Percentiles rank a stretch among this genome's conserved stretches.
Evolutionary conservation across 2,797 vertebrate genomes (phyloP).

Genomic region (Synaphobranchus kaupii): DNA sequence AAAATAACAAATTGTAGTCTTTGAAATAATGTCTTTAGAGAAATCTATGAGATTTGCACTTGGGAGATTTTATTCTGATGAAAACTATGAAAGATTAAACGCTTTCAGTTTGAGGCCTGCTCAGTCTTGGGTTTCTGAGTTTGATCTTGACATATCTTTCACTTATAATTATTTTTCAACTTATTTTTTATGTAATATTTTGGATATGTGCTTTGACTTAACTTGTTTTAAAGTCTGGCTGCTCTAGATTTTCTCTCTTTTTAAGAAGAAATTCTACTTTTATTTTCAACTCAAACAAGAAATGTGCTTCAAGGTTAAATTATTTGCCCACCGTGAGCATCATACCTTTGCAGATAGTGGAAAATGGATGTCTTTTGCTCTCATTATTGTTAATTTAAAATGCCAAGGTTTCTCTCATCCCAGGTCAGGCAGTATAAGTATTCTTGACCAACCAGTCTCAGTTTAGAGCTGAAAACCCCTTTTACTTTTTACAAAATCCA

Average conservation of each 20-base stretch:
- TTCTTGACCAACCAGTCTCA: background rate
- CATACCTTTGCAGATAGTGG: slow-evolving; percentile 22
- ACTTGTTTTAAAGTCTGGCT: background rate
- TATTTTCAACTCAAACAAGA: slow-evolving; percentile 20
- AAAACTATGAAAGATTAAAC: no score
- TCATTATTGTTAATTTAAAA: slow-evolving; percentile 33
- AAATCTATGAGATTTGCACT: no score
- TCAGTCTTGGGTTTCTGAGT: background rate
- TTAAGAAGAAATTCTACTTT: background rate
- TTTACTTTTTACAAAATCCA: slow-evolving; percentile 28
- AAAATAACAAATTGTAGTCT: no score
- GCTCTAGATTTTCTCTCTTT: background rate
- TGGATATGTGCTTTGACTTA: background rate
- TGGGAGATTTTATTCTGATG: no score
- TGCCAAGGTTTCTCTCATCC: slow-evolving; percentile 13
- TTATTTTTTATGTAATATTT: background rate
- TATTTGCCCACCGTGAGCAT: slow-evolving; percentile 12
- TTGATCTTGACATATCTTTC: background rate
- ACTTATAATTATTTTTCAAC: background rate
- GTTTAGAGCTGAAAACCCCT: background rate
- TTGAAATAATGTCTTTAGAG: no score
- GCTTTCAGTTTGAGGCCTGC: background rate
- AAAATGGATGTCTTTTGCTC: slow-evolving; percentile 32
- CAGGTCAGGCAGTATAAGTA: slow-evolving; percentile 37
- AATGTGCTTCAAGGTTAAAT: background rate